Evolutionary conservation across 2,797 vertebrate genomes (phyloP).

Genomic region (Rhinatrema bivittatum): DNA sequence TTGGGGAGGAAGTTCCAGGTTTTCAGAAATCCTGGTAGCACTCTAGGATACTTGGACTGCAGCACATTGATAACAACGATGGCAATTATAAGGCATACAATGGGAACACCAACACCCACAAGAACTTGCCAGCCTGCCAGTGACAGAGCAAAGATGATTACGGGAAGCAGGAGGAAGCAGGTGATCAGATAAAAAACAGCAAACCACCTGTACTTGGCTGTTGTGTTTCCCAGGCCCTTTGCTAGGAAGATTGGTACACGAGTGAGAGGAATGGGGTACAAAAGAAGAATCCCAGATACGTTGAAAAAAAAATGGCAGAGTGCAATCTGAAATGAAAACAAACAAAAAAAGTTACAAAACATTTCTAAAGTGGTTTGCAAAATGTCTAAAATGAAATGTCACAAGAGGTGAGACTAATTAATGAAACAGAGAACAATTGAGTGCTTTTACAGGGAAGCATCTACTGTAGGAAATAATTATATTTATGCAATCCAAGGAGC

Average conservation of each 20-base stretch:
- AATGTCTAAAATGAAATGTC: neutral
- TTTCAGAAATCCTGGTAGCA: slow-evolving; percentile 64
- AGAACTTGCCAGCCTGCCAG: slow-evolving; percentile 82
- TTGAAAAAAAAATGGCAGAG: slow-evolving; percentile 97
- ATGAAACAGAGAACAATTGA: neutral
- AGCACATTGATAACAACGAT: slow-evolving; percentile 65
- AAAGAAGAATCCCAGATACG: slow-evolving; percentile 81
- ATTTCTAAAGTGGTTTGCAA: too few species aligned
- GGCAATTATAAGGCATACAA: slow-evolving; percentile 42
- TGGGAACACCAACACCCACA: slow-evolving; percentile 72
- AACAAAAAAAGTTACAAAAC: too few species aligned
- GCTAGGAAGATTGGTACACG: slow-evolving; percentile 78
- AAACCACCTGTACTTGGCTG: slow-evolving; percentile 85
- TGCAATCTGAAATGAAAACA: slow-evolving; percentile 71
- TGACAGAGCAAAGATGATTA: slow-evolving; percentile 75
- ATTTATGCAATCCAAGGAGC: too few species aligned
- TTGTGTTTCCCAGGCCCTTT: slow-evolving; percentile 73
- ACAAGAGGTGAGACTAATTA: neutral
- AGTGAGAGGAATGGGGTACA: slow-evolving; percentile 79
- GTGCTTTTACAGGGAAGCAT: too few species aligned
- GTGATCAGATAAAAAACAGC: slow-evolving; percentile 72
- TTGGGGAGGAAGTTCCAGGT: slow-evolving; percentile 79
- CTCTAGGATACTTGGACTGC: slow-evolving; percentile 59
- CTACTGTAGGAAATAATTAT: too few species aligned
- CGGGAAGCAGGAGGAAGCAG: slow-evolving; percentile 74